phyloP scores from a whole-genome alignment of 2,888 invertebrate species.

The Pseudanteris insignis region DNA sequence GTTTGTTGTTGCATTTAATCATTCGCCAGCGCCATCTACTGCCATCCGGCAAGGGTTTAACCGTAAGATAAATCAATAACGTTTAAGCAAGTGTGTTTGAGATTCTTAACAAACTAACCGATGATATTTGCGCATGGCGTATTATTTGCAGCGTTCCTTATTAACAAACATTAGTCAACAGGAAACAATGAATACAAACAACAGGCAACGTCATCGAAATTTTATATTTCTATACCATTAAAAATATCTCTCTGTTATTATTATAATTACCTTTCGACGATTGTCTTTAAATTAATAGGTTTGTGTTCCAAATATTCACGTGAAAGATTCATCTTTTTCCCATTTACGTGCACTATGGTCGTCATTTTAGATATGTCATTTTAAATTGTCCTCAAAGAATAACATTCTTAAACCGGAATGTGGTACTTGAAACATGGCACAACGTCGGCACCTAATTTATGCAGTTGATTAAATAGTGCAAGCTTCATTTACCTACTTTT shows the following conservation, averaged over 20 bases:
- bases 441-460: constrained; percentile 23
- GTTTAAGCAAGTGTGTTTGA: constrained; percentile 59
- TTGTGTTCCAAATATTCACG: constrained; percentile 49
- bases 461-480: constrained; percentile 17
- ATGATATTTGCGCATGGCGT: constrained; percentile 64
- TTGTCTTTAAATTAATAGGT: constrained; percentile 60
- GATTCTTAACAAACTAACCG: constrained; percentile 58
- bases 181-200: constrained; percentile 50
- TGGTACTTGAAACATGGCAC: constrained; percentile 21
- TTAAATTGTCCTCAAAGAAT: constrained; percentile 3
- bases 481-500: constrained; percentile 9
- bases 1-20: constrained; percentile 66
- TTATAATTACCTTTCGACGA: constrained; percentile 59
- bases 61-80: constrained; percentile 57
- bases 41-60: constrained; percentile 18
- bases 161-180: constrained; percentile 29
- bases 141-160: constrained; percentile 32
- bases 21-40: constrained; percentile 24
- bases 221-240: constrained; percentile 14
- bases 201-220: constrained; percentile 48
- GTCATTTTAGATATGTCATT: constrained; percentile 8
- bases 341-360: constrained; percentile 12
- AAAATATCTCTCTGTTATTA: constrained; percentile 41
- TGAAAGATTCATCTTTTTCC: constrained; percentile 46
- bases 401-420: constrained; percentile 14